Conservation (phyloP, 2,888 invertebrate species). For the Drosophila picticornis region DNA sequence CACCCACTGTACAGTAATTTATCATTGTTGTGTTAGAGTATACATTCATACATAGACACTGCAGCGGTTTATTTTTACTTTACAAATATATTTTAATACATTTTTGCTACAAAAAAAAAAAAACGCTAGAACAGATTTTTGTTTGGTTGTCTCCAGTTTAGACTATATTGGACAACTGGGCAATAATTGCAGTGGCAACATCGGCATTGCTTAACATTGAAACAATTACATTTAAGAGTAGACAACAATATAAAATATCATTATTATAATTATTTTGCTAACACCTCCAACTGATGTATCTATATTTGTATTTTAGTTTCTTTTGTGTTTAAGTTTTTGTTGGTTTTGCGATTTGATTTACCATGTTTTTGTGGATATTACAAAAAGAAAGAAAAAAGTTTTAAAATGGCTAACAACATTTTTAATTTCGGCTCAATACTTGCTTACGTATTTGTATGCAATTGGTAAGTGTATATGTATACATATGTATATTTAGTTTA, state of each 20-base stretch:
- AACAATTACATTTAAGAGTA: constrained; percentile 29
- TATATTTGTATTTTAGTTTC: constrained; percentile 3
- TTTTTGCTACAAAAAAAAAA: constrained; percentile 42
- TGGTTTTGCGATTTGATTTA: constrained; percentile 10
- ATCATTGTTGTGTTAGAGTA: constrained; percentile 15
- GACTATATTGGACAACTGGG: constrained; percentile 9
- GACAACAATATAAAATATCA: constrained; percentile 2
- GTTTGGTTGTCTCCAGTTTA: background rate
- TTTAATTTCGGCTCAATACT: constrained; percentile 15
- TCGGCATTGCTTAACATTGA: constrained; percentile 41
- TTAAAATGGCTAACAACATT: background rate
- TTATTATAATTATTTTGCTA: constrained; percentile 2
- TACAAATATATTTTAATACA: constrained; percentile 42
- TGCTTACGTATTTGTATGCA: background rate
- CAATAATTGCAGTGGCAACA: constrained; percentile 29
- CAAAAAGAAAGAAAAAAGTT: background rate
- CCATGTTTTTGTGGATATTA: constrained; percentile 1
- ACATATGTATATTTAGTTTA: background rate
- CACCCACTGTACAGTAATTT: background rate
- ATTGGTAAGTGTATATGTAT: constrained; percentile 1
- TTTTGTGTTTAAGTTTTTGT: background rate
- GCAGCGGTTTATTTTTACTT: constrained; percentile 46
- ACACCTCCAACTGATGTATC: constrained; percentile 16
- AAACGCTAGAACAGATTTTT: constrained; percentile 20
- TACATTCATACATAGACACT: constrained; percentile 47